phyloP scores from a whole-genome alignment of 2,888 invertebrate genomes.

The Sussaba pulchella region DNA sequence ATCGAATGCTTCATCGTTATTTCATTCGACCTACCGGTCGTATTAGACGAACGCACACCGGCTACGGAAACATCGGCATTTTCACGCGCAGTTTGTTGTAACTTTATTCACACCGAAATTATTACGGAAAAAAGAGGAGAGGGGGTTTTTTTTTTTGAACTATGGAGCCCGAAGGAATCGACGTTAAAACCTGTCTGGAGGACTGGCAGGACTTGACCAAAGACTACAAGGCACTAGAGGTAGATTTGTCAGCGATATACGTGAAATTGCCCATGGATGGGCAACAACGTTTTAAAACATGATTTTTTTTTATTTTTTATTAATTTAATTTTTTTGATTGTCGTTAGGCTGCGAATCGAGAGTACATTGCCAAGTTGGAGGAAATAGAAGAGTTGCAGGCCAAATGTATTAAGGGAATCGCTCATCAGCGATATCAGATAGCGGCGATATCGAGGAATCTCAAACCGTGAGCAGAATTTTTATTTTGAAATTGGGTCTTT shows the following conservation, averaged over 20 bases:
- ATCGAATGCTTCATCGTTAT: constrained; percentile 17
- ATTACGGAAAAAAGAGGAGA: background rate
- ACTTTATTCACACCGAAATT: background rate
- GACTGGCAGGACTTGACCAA: constrained; percentile 93
- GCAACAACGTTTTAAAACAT: no score
- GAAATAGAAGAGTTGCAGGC: constrained; percentile 93
- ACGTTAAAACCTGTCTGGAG: constrained; percentile 86
- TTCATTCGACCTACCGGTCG: constrained; percentile 29
- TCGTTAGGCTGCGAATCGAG: constrained; percentile 91
- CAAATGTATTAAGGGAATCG: constrained; percentile 94
- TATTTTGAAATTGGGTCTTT: background rate
- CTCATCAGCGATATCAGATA: constrained; percentile 96
- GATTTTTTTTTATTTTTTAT: constrained; percentile 12
- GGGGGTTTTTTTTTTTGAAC: no score
- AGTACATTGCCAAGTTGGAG: constrained; percentile 94
- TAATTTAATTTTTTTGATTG: constrained; percentile 7
- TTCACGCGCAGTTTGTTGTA: background rate
- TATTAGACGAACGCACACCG: background rate
- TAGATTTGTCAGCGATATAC: constrained; percentile 79
- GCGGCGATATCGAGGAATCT: constrained; percentile 91
- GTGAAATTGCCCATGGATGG: background rate
- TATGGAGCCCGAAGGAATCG: constrained; percentile 85
- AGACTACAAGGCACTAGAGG: constrained; percentile 94
- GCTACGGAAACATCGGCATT: background rate
- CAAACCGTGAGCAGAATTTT: constrained; percentile 89